Conservation (phyloP, 35 echinoderm and acorn worm genomes). For the Acanthaster planci region DNA sequence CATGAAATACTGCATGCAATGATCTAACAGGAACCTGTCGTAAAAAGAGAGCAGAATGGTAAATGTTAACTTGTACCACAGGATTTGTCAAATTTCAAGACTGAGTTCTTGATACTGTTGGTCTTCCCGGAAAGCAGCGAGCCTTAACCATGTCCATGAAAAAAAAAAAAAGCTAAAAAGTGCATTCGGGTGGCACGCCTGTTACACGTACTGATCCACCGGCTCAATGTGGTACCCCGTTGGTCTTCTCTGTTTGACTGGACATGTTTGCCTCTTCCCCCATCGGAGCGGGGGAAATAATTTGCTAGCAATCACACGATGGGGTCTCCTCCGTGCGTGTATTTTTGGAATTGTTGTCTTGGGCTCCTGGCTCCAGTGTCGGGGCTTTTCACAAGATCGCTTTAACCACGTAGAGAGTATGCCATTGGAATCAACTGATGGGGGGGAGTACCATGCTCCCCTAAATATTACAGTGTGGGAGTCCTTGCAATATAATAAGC, state of each 20-base stretch:
- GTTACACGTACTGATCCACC: not conserved
- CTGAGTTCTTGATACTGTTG: too few species aligned
- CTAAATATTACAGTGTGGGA: too few species aligned
- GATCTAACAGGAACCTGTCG: too few species aligned
- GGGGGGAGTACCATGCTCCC: too few species aligned
- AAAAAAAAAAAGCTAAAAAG: not conserved
- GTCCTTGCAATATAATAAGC: too few species aligned
- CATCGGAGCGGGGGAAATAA: slow-evolving; percentile 12
- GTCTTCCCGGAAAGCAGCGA: not conserved
- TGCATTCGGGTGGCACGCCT: not conserved
- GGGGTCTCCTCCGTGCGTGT: slow-evolving; percentile 23
- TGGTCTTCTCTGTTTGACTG: not conserved
- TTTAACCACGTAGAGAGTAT: slow-evolving; percentile 21
- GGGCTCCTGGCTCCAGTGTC: not conserved
- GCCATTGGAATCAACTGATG: not conserved
- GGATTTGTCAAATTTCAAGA: too few species aligned
- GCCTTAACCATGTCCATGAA: not conserved
- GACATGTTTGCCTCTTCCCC: slow-evolving; percentile 8
- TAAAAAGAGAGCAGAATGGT: too few species aligned
- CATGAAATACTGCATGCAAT: too few species aligned
- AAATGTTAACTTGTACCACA: too few species aligned
- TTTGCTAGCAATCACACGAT: slow-evolving; percentile 28
- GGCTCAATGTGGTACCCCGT: not conserved
- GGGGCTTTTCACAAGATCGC: not conserved
- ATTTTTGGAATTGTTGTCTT: slow-evolving; percentile 23